Percentiles rank a stretch among this genome's conserved stretches.
Conservation (phyloP, 2,888 invertebrate genomes). For the Ichneumon xanthorius region DNA sequence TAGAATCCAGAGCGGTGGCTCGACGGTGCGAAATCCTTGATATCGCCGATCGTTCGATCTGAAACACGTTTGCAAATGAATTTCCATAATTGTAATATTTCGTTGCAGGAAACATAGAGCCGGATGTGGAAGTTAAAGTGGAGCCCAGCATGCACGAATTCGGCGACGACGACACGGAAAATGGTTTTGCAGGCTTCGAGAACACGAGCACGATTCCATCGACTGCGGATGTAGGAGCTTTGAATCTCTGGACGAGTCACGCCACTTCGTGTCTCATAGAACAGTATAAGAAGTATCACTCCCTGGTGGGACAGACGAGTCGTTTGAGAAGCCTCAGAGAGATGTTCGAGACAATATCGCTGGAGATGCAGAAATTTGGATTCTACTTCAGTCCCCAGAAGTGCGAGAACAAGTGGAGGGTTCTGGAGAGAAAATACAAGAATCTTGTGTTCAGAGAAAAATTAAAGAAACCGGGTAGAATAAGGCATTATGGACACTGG, state of each 20-base stretch:
- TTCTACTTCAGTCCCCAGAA: constrained; percentile 81
- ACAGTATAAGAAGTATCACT: constrained; percentile 79
- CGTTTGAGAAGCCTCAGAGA: constrained; percentile 78
- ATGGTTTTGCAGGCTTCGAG: constrained; percentile 69
- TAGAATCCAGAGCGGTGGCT: not conserved
- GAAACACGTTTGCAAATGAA: constrained; percentile 29
- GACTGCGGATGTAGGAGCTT: constrained; percentile 71
- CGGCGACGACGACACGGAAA: constrained; percentile 73
- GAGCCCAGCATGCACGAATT: constrained; percentile 69
- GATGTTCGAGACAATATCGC: constrained; percentile 82
- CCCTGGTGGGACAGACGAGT: constrained; percentile 79
- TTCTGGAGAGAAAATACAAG: constrained; percentile 81
- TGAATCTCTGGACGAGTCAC: constrained; percentile 79
- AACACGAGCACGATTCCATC: constrained; percentile 65
- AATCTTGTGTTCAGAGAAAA: constrained; percentile 79
- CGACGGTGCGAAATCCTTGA: not conserved
- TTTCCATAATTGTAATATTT: constrained; percentile 19
- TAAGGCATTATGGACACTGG: constrained; percentile 81
- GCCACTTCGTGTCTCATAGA: constrained; percentile 80
- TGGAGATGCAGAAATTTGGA: constrained; percentile 79
- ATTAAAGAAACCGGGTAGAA: constrained; percentile 80
- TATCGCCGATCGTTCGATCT: not conserved
- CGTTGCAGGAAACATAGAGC: constrained; percentile 69
- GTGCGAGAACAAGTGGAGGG: constrained; percentile 83
- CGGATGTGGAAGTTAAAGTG: constrained; percentile 74